These are phyloP conservation scores for Tapera naevia DNA, from an alignment of 2,797 vertebrate species.

Conservation along the genomic window DNA sequence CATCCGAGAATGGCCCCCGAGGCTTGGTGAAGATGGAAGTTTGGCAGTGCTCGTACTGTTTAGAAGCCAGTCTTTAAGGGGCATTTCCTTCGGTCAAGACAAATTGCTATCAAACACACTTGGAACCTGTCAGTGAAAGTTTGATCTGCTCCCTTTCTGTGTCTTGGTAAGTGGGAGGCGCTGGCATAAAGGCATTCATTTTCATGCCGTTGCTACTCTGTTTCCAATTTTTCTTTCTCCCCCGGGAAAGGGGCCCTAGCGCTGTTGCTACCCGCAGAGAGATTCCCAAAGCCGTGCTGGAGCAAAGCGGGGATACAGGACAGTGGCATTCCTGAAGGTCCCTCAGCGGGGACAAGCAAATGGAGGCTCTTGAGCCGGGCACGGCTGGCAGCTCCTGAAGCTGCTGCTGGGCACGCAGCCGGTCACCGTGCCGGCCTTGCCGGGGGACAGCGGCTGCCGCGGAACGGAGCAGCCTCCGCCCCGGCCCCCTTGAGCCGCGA, in stretches of 20 bases:
- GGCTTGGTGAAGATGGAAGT: background rate
- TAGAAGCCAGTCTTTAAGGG: background rate
- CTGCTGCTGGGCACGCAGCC: background rate
- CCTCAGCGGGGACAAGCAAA: background rate
- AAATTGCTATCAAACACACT: background rate
- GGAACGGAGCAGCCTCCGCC: background rate
- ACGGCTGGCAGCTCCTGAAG: background rate
- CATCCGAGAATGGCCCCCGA: background rate
- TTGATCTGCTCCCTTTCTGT: background rate
- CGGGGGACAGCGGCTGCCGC: background rate
- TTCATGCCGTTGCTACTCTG: background rate
- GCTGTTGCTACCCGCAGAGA: background rate
- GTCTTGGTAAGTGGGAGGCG: background rate
- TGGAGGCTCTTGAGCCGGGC: background rate
- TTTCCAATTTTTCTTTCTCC: background rate
- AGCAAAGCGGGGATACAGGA: background rate
- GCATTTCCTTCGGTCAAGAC: background rate
- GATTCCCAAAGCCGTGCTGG: background rate
- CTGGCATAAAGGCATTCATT: background rate
- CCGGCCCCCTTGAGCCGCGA: background rate
- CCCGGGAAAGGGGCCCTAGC: background rate
- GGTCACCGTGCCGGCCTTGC: background rate
- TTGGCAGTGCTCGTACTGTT: background rate
- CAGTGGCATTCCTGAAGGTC: background rate
- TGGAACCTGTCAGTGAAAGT: background rate